Percentiles rank a stretch among this genome's conserved stretches.
These are phyloP conservation scores for Pipistrellus pipistrellus DNA, from an alignment of 2,797 vertebrate genomes.

Conservation along the genomic window DNA sequence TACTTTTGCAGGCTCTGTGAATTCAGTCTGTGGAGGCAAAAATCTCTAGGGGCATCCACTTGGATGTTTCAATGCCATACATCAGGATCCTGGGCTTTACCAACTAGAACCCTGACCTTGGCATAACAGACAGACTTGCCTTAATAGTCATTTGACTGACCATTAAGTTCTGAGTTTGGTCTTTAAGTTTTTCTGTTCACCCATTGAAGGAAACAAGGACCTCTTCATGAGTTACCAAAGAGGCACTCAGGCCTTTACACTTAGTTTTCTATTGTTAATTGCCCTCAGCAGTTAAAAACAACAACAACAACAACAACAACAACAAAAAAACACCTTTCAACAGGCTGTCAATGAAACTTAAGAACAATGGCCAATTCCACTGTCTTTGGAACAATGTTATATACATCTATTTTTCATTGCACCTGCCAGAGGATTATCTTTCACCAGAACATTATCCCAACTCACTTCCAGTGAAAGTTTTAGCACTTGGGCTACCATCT, in stretches of 20 bases:
- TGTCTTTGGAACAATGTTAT: neutral
- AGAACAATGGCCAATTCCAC: neutral
- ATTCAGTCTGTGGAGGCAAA: neutral
- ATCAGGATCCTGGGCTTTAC: neutral
- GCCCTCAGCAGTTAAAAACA: neutral
- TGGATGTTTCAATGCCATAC: neutral
- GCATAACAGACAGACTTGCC: neutral
- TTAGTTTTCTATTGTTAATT: slow-evolving; percentile 9
- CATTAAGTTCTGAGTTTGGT: neutral
- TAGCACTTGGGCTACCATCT: neutral
- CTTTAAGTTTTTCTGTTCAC: neutral
- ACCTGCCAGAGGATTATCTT: neutral
- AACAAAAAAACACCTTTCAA: neutral
- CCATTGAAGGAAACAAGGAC: neutral
- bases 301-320: no score
- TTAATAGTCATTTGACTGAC: neutral
- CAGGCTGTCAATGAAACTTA: neutral
- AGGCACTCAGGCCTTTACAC: neutral
- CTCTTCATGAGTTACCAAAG: neutral
- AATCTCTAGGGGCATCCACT: neutral
- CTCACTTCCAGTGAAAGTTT: neutral
- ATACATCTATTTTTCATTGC: neutral
- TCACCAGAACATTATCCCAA: neutral
- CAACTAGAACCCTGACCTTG: neutral
- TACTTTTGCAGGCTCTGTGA: neutral